Percentiles rank a stretch among this genome's conserved stretches.
Conservation (phyloP, 2,888 invertebrate genomes). For the Tetramorium bicarinatum region DNA sequence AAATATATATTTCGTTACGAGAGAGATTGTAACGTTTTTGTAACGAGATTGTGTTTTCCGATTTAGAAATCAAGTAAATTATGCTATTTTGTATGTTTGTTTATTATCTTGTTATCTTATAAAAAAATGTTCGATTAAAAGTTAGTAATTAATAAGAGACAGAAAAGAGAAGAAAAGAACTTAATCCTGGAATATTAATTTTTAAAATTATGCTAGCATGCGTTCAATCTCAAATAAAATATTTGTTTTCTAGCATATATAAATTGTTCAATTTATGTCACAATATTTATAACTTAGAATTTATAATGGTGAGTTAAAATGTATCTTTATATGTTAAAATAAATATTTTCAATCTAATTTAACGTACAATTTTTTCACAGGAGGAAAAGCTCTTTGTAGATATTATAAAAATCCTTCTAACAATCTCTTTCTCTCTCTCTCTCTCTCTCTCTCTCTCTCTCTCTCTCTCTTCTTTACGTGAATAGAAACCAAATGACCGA, state of each 20-base stretch:
- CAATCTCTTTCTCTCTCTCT: neutral
- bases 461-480: neutral
- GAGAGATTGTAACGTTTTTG: neutral
- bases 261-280: neutral
- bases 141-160: neutral
- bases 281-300: neutral
- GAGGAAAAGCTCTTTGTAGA: neutral
- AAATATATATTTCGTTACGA: neutral
- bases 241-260: neutral
- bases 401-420: neutral
- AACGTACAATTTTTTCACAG: neutral
- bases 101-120: neutral
- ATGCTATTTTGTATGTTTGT: neutral
- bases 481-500: conserved; percentile 42
- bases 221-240: neutral
- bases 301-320: neutral
- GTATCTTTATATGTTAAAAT: neutral
- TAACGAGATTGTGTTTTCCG: neutral
- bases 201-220: neutral
- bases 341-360: neutral
- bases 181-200: neutral
- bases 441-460: neutral
- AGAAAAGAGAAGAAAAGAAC: neutral
- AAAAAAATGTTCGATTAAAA: neutral
- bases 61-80: neutral